Evolutionary conservation across 1,140 invertebrate genomes (phyloP), one percentile per base, ranked within the genome.

Genomic region (Pygmarrhopalites habei): DNA sequence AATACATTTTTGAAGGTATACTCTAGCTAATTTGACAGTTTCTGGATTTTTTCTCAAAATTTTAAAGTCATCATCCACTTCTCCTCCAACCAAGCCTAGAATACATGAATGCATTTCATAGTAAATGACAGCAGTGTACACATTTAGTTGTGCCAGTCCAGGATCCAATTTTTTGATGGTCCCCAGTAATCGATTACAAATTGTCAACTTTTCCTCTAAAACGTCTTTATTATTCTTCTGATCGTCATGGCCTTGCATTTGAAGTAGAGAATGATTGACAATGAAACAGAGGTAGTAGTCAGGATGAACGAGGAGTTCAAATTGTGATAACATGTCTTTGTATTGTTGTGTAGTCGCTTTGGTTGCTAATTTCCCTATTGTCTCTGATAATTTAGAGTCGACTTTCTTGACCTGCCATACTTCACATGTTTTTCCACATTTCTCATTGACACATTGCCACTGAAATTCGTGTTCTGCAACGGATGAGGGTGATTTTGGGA

Each of bases 371-470:
- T 51, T 64, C 3, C 44, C 55, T 0, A 70, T 61, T 55, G 66
- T 60, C 61, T 70, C 68, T 14, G 62, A 64, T 10, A 70, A 44
- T 56, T 63, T 58, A 1, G 55, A 55, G n/a, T 70, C 68, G 2
- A 70, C 65, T 52, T 70, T 70, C 39, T 61, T 66, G 5, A 70
- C 68, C 63, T 70, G 68, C 62, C 62, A 70, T 2, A 39, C 29
- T 25, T 66, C 62, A 60, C 53, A 59, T 3, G 53, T 57, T 49
- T 70, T 70, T 12, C 51, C 51, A 46, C 68, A 70, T 41, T 62
- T 55, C 15, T 47, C 12, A 5, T 32, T 35, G 30, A 58, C 46
- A 23, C 65, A 70, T 53, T 63, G 62, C 68, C 65, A 70, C 4
- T 62, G 61, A 26, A 66, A 28, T 35, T 30, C 10, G 41, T n/a